Evolutionary conservation across 2,888 invertebrate species (phyloP).

Genomic region (Drosophila neonasuta): DNA sequence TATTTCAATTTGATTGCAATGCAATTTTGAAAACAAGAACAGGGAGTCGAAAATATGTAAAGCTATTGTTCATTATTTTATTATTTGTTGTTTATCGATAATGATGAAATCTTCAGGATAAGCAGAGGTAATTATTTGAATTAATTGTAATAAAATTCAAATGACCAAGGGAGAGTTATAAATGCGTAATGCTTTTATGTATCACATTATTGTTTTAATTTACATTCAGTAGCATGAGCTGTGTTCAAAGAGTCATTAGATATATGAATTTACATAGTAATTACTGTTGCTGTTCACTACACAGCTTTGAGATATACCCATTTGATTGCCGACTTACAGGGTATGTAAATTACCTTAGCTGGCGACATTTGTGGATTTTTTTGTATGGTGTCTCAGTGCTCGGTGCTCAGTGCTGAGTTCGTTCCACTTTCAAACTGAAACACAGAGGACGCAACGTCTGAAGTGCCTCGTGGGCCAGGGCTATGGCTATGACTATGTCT

Average conservation of each 20-base stretch:
- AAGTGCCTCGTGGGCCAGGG: slow-evolving; percentile 45
- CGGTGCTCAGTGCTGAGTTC: slow-evolving; percentile 30
- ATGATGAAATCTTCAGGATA: background rate
- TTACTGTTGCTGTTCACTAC: background rate
- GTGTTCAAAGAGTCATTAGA: too few relatives aligned
- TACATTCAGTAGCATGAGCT: too few relatives aligned
- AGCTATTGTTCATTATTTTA: too few relatives aligned
- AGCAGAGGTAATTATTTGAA: background rate
- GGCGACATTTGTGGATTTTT: slow-evolving; percentile 47
- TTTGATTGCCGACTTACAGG: slow-evolving; percentile 3
- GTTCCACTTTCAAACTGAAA: slow-evolving; percentile 62
- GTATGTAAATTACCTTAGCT: slow-evolving; percentile 29
- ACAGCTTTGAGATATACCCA: background rate
- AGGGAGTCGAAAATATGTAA: too few relatives aligned
- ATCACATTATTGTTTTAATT: too few relatives aligned
- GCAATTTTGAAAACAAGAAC: too few relatives aligned
- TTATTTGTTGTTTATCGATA: background rate
- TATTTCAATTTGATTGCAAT: too few relatives aligned
- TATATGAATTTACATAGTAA: too few relatives aligned
- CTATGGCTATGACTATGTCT: background rate
- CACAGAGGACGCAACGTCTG: slow-evolving; percentile 39
- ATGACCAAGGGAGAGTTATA: too few relatives aligned
- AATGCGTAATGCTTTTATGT: too few relatives aligned
- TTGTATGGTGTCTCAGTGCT: slow-evolving; percentile 34
- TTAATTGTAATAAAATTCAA: too few relatives aligned